Evolutionary conservation across 1,140 invertebrate species (phyloP).

Genomic region (Leptoteleia sp.): DNA sequence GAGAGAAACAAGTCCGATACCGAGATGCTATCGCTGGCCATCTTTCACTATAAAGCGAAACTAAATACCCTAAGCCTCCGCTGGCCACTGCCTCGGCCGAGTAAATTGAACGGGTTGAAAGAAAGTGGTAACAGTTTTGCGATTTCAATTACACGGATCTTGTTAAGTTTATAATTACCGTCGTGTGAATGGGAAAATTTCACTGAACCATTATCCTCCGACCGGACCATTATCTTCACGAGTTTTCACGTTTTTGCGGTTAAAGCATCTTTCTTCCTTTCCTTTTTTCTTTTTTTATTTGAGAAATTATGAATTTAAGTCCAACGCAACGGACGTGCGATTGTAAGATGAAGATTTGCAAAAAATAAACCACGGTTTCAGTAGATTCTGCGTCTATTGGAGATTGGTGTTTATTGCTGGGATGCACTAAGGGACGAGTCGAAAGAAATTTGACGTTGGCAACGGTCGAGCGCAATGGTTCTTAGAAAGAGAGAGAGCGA

Average conservation of each 20-base stretch:
- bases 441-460: slow-evolving; percentile 13
- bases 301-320: too few relatives aligned
- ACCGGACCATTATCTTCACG: too few relatives aligned
- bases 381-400: too few relatives aligned
- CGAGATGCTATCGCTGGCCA: slow-evolving; percentile 74
- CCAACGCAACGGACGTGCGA: too few relatives aligned
- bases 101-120: slow-evolving; percentile 11
- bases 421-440: slow-evolving; percentile 4
- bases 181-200: slow-evolving; percentile 54
- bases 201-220: too few relatives aligned
- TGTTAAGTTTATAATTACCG: slow-evolving; percentile 22
- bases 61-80: slow-evolving; percentile 73
- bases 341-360: too few relatives aligned
- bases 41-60: slow-evolving; percentile 79
- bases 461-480: slow-evolving; percentile 36
- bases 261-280: too few relatives aligned
- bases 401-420: too few relatives aligned
- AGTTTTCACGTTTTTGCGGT: too few relatives aligned
- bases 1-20: slow-evolving; percentile 64
- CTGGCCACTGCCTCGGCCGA: neutral
- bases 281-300: too few relatives aligned
- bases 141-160: slow-evolving; percentile 42
- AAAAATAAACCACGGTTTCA: too few relatives aligned
- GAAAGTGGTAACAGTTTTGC: slow-evolving; percentile 31
- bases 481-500: slow-evolving; percentile 45